Base-by-base conservation (phyloP, 2,888 invertebrate genomes). In the Euplagia quadripunctaria region DNA sequence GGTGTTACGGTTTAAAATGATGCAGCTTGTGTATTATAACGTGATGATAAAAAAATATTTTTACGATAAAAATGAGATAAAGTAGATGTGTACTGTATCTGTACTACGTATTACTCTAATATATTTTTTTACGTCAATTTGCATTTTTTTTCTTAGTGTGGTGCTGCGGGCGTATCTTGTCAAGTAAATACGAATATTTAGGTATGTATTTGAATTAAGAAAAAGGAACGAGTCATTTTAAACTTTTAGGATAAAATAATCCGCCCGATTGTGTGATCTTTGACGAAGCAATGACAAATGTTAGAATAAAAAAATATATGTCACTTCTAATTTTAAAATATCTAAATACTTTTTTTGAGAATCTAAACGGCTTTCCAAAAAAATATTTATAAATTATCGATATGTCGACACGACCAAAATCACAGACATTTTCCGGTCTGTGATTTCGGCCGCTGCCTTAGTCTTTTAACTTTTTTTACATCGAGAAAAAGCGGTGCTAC, bases 31-130 rank as follows among this genome's bases (percentile, higher is more conserved):
- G 51, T 41, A 41, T 66, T 31, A 61, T 31, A 20, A 61, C 61
- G 31, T 31, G 31, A 61, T 31, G 61, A 61, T 61, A 31, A 61
- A 31, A 31, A 31, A 31, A 31, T 61, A 61, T 31, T 31, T 55
- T 61, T 61, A 61, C 31, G 31, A 31, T 61, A 11, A 61, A 58
- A 61, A 61, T 58, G 58, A 55, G n/a, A n/a, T 55, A n/a, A n/a
- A n/a, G n/a, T n/a, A n/a, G n/a, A n/a, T n/a, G n/a, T n/a, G n/a
- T n/a, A n/a, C n/a, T n/a, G n/a, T n/a, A n/a, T n/a, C n/a, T n/a
- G n/a, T n/a, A n/a, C n/a, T n/a, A n/a, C n/a, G n/a, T n/a, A n/a
- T n/a, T n/a, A n/a, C n/a, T n/a, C n/a, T n/a, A n/a, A n/a, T n/a
- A n/a, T n/a, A n/a, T n/a, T n/a, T n/a, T n/a, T n/a, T n/a, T n/a